Percentiles rank a stretch among this genome's conserved stretches.
phyloP scores from a whole-genome alignment of 2,888 invertebrate species.

The Caenorhabditis plicata region DNA sequence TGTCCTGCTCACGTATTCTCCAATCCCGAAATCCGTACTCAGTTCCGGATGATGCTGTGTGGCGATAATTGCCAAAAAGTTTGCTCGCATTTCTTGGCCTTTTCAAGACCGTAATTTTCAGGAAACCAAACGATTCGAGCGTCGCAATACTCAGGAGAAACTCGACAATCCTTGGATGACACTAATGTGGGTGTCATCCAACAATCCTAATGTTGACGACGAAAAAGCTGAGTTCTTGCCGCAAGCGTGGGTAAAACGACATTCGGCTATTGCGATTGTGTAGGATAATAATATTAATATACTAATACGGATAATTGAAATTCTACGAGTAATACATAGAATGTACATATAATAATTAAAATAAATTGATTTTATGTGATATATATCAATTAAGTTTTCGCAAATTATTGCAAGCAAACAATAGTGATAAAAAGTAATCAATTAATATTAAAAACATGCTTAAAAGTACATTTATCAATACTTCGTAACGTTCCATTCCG shows the following conservation, averaged over 20 bases:
- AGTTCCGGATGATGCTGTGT: conserved; percentile 48
- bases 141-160: conserved; percentile 26
- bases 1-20: conserved; percentile 61
- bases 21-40: conserved; percentile 60
- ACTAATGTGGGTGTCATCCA: conserved; percentile 31
- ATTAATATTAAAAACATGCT: no score
- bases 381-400: no score
- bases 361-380: no score
- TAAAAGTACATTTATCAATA: no score
- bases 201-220: conserved; percentile 20
- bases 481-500: no score
- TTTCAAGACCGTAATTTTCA: conserved; percentile 8
- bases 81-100: neutral
- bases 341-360: no score
- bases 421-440: no score
- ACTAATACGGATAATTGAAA: no score
- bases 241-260: conserved; percentile 32
- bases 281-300: no score
- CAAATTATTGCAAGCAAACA: no score
- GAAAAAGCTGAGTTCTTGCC: conserved; percentile 29
- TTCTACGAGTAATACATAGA: no score
- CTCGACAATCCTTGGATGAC: conserved; percentile 47
- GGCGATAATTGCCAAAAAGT: conserved; percentile 32
- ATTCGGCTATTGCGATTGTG: conserved; percentile 40
- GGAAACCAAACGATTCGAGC: conserved; percentile 17